These are phyloP conservation scores for Drosophila elegans DNA, from an alignment of 1,140 invertebrate species.

Conservation along the genomic window DNA sequence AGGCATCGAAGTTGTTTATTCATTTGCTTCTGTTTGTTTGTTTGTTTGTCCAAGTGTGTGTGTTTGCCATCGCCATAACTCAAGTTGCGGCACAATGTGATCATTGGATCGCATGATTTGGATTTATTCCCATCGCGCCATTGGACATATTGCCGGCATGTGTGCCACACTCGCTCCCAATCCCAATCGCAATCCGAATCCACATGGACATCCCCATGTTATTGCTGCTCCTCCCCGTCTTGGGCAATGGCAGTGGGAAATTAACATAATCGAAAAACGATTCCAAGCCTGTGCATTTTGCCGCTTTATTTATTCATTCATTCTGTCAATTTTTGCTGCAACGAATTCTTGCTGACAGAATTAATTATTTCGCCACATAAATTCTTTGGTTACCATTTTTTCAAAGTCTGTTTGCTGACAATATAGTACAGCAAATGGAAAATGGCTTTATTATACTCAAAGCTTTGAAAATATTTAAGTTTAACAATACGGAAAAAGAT, in stretches of 20 bases:
- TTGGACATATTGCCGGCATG: conserved; percentile 82
- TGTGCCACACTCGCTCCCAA: conserved; percentile 66
- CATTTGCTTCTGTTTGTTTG: conserved; percentile 26
- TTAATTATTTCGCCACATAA: conserved; percentile 83
- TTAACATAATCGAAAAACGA: conserved; percentile 81
- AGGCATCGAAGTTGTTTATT: conserved; percentile 57
- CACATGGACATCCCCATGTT: conserved; percentile 41
- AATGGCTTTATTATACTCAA: conserved; percentile 37
- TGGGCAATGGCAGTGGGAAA: conserved; percentile 53
- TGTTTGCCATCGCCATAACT: conserved; percentile 64
- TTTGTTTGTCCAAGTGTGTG: conserved; percentile 33
- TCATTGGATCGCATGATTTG: conserved; percentile 83
- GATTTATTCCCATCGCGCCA: conserved; percentile 78
- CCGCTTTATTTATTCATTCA: conserved; percentile 58
- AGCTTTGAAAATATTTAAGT: neutral
- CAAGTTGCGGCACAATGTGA: conserved; percentile 79
- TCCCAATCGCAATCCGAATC: conserved; percentile 21
- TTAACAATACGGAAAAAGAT: neutral
- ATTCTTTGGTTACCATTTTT: conserved; percentile 42
- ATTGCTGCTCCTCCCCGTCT: conserved; percentile 25
- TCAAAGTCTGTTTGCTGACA: conserved; percentile 18
- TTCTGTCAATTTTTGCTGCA: conserved; percentile 68
- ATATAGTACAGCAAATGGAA: conserved; percentile 24
- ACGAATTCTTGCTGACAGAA: conserved; percentile 71
- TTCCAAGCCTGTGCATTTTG: conserved; percentile 53